These are phyloP conservation scores for Subacronicta megacephala DNA, from an alignment of 2,888 invertebrate species.

Conservation along the genomic window DNA sequence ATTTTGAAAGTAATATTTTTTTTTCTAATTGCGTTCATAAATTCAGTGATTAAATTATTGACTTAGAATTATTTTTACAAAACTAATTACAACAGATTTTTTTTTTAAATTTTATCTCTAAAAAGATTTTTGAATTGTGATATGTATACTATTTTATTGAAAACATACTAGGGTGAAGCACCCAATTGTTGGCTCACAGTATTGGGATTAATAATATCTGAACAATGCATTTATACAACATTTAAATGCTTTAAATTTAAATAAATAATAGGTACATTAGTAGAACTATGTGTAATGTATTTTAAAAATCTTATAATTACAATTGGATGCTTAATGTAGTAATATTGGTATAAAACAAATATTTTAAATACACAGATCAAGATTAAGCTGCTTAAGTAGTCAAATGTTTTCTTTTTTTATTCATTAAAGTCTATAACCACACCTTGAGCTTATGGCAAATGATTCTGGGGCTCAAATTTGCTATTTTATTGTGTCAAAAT, in stretches of 20 bases:
- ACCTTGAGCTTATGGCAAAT: too few species aligned
- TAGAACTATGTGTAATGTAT: neutral
- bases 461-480: too few species aligned
- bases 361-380: neutral
- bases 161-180: constrained; percentile 28
- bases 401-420: too few species aligned
- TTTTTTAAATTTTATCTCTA: constrained; percentile 27
- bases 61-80: constrained; percentile 55
- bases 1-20: too few species aligned
- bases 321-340: constrained; percentile 22
- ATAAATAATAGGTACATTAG: neutral
- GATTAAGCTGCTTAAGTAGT: too few species aligned
- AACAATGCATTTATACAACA: too few species aligned
- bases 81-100: constrained; percentile 34
- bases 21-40: too few species aligned
- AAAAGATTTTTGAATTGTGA: constrained; percentile 42
- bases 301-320: neutral
- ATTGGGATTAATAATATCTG: too few species aligned
- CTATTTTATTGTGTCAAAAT: too few species aligned
- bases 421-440: too few species aligned
- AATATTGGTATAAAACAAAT: neutral
- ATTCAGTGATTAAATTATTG: constrained; percentile 11
- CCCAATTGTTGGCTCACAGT: constrained; percentile 11
- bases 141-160: constrained; percentile 39
- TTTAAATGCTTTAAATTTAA: neutral